These are phyloP conservation scores for Bombus sylvicola DNA, from an alignment of 1,140 invertebrate species.

Conservation along the genomic window DNA sequence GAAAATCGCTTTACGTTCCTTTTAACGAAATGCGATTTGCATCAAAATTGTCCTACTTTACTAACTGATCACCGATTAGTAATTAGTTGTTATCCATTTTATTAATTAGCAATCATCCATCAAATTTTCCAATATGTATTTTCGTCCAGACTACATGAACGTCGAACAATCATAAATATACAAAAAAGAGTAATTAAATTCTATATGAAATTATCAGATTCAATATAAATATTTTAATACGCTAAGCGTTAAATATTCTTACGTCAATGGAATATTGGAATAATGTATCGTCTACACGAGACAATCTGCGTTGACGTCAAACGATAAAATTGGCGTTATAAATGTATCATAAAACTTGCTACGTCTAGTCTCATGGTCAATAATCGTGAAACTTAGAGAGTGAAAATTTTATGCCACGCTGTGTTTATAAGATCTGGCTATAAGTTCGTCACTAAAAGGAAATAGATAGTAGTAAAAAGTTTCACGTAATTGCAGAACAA, in stretches of 20 bases:
- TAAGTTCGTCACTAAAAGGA: background rate
- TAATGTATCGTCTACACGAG: background rate
- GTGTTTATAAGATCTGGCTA: background rate
- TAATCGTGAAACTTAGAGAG: background rate
- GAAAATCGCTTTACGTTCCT: too few relatives aligned
- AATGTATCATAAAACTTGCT: background rate
- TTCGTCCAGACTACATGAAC: background rate
- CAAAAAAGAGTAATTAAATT: too few relatives aligned
- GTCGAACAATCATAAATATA: background rate
- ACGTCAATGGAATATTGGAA: background rate
- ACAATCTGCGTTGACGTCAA: background rate
- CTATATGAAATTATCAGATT: too few relatives aligned
- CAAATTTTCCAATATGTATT: background rate
- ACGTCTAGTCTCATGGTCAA: background rate
- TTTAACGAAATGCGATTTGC: too few relatives aligned
- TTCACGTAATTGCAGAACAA: constrained; percentile 28
- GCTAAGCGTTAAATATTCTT: background rate
- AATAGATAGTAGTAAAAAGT: constrained; percentile 9
- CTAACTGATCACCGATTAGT: too few relatives aligned
- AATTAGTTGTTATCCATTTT: too few relatives aligned
- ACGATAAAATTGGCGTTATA: background rate
- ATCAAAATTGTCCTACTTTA: too few relatives aligned
- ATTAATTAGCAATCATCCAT: too few relatives aligned
- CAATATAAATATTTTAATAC: background rate
- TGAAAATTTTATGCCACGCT: background rate